Evolutionary conservation across 2,888 invertebrate species (phyloP).

Genomic region (Psylliodes chrysocephalus): DNA sequence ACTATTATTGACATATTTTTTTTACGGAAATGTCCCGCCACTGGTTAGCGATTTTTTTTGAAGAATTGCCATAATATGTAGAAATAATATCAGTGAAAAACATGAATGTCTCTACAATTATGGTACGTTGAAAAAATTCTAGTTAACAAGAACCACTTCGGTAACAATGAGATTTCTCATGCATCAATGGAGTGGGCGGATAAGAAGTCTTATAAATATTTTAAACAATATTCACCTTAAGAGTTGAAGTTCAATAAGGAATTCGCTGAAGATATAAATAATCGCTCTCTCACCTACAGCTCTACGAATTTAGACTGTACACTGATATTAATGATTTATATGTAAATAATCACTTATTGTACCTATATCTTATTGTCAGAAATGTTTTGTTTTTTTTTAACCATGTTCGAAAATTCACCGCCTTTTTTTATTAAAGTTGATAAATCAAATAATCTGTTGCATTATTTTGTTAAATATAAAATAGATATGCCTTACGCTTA

Average conservation of each 20-base stretch:
- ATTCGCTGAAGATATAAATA: constrained; percentile 36
- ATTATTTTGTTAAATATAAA: too few relatives aligned
- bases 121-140: constrained; percentile 27
- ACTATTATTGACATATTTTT: too few relatives aligned
- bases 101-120: constrained; percentile 23
- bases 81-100: constrained; percentile 20
- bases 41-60: constrained; percentile 15
- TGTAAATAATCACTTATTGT: too few relatives aligned
- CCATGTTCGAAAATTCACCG: too few relatives aligned
- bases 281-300: neutral
- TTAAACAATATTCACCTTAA: constrained; percentile 49
- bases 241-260: constrained; percentile 47
- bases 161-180: constrained; percentile 39
- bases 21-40: constrained; percentile 1
- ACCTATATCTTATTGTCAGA: too few relatives aligned
- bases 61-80: constrained; percentile 12
- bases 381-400: too few relatives aligned
- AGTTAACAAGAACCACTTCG: constrained; percentile 35
- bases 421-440: too few relatives aligned
- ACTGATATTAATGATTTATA: too few relatives aligned
- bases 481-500: too few relatives aligned
- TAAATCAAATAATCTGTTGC: too few relatives aligned
- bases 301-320: neutral
- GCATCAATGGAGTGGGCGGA: constrained; percentile 45
- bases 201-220: constrained; percentile 51